These are phyloP conservation scores for Zygothrica quintamaculata DNA, from an alignment of 2,888 invertebrate species.

Conservation along the genomic window DNA sequence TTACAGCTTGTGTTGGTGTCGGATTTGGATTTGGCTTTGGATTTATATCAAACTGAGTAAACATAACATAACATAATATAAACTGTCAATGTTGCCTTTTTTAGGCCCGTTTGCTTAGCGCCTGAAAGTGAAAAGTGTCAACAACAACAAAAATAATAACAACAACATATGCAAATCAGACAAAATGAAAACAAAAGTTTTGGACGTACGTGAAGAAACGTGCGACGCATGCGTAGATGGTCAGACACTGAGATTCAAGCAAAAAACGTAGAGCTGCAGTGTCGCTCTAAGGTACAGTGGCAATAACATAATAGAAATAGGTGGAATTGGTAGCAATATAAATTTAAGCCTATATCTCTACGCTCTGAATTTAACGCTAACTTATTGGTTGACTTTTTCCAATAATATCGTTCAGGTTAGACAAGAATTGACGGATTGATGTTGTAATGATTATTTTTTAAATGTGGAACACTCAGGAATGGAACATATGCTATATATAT, in stretches of 20 bases:
- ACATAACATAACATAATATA: slow-evolving; percentile 18
- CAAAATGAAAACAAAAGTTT: slow-evolving; percentile 62
- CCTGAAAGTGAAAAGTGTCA: slow-evolving; percentile 70
- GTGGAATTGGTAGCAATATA: too few relatives aligned
- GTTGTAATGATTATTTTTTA: too few relatives aligned
- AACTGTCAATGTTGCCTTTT: slow-evolving; percentile 19
- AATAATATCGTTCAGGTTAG: too few relatives aligned
- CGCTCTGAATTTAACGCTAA: too few relatives aligned
- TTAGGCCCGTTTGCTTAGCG: slow-evolving; percentile 14
- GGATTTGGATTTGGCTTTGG: slow-evolving; percentile 26
- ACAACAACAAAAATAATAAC: slow-evolving; percentile 3
- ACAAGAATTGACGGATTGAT: too few relatives aligned
- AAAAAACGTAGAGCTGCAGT: background rate
- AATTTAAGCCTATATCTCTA: too few relatives aligned
- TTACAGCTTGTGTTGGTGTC: slow-evolving; percentile 6
- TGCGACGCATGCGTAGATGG: slow-evolving; percentile 58
- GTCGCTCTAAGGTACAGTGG: slow-evolving; percentile 12
- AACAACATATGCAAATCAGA: slow-evolving; percentile 32
- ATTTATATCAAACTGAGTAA: slow-evolving; percentile 22
- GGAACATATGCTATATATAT: too few relatives aligned
- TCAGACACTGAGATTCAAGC: background rate
- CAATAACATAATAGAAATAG: too few relatives aligned
- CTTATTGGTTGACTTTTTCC: too few relatives aligned
- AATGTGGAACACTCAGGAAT: too few relatives aligned
- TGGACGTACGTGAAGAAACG: slow-evolving; percentile 58